Percentiles rank a stretch among this genome's conserved stretches.
phyloP scores from a whole-genome alignment of 2,797 vertebrate genomes.

The Rhabdophis nuchalis region DNA sequence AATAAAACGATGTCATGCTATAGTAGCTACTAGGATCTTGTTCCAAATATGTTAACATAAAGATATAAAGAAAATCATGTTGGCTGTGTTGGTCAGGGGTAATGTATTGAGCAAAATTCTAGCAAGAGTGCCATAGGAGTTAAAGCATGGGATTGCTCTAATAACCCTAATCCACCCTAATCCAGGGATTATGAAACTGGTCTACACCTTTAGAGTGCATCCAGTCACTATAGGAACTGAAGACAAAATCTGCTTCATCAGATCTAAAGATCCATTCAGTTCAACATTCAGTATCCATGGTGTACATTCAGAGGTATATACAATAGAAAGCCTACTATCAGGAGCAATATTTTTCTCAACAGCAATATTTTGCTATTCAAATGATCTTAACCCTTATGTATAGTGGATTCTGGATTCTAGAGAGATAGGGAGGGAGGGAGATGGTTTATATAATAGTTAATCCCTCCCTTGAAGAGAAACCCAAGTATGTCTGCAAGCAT shows the following conservation, averaged over 20 bases:
- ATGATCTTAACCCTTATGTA: neutral
- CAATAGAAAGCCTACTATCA: neutral
- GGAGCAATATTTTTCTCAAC: no score
- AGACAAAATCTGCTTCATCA: neutral
- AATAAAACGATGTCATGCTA: neutral
- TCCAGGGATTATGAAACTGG: neutral
- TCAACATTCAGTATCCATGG: neutral
- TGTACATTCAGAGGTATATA: neutral
- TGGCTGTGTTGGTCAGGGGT: neutral
- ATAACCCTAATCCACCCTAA: neutral
- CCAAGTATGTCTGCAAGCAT: neutral
- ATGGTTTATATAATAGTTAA: neutral
- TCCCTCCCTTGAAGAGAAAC: conserved; percentile 12
- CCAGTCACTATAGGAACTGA: neutral
- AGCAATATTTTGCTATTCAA: neutral
- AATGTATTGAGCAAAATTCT: neutral
- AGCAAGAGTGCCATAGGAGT: neutral
- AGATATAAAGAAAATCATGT: neutral
- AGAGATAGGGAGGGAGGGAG: no score
- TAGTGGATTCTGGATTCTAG: neutral
- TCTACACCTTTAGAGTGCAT: neutral
- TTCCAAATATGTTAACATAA: neutral
- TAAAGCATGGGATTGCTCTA: neutral
- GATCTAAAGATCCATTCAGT: neutral
- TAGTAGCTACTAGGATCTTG: neutral